Base-by-base conservation (phyloP, 1,140 invertebrate species). In the Apis florea region DNA sequence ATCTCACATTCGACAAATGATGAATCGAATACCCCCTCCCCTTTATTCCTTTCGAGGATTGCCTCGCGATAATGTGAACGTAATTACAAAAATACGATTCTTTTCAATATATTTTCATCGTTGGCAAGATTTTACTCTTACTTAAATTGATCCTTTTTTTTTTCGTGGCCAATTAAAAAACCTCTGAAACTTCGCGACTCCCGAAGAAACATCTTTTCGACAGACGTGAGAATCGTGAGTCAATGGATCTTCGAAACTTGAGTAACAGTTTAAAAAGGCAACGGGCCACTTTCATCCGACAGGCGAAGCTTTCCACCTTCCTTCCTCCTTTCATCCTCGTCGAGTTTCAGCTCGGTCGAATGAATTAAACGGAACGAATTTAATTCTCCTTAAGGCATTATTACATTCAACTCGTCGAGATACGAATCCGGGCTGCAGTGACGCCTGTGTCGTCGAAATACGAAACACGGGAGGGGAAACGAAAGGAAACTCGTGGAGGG, bases 311-410 rank as follows among this genome's bases (percentile, higher is more conserved):
- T 17, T 47, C 51, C n/a, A 1, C 8, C n/a, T 47, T 19, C 6
- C 12, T 49, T 19, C 24, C n/a, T 21, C 63, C 15, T 63, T 26
- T 59, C 59, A 64, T 79, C n/a, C n/a, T n/a, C n/a, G n/a, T n/a
- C n/a, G n/a, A n/a, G n/a, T n/a, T n/a, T n/a, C n/a, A n/a, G n/a
- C n/a, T n/a, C 24, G 47, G 69, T 80, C 79, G 74, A 84, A 82
- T 80, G 88, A 89, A 89, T 40, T 88, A 89, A 89, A 85, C 85
- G 86, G 79, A 83, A 80, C 77, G 83, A 88, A 88, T 88, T 87
- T 85, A 88, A 88, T 88, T 88, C 87, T 88, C 87, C 74, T 84
- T 84, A 77, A 87, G 80, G 69, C 86, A 74, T 40, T 40, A 40
- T 40, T 47, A 68, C 79, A 82, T 87, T 87, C 77, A 86, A 64